These are phyloP conservation scores for Chelonus formosanus DNA, from an alignment of 2,888 invertebrate genomes.

Conservation along the genomic window DNA sequence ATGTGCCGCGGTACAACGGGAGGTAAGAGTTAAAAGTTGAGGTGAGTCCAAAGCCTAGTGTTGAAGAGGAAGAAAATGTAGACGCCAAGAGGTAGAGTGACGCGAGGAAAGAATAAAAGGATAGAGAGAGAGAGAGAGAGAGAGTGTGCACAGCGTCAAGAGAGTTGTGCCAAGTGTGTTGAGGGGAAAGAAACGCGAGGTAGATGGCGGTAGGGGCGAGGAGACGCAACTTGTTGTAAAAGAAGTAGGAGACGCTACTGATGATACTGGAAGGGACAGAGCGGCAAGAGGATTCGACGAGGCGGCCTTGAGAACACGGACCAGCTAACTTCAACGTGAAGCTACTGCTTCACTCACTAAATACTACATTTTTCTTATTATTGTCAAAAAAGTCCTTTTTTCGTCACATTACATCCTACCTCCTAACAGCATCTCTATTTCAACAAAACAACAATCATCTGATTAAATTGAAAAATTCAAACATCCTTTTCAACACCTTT, in stretches of 20 bases:
- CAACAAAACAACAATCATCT: no score
- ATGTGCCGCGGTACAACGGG: slow-evolving; percentile 27
- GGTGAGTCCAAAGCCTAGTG: slow-evolving; percentile 33
- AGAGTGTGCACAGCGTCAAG: slow-evolving; percentile 13
- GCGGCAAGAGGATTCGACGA: slow-evolving; percentile 54
- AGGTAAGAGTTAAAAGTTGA: slow-evolving; percentile 35
- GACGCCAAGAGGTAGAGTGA: slow-evolving; percentile 20
- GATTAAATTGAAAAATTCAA: no score
- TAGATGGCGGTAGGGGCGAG: no score
- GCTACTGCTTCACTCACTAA: slow-evolving; percentile 58
- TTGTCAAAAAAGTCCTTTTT: no score
- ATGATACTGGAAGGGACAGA: slow-evolving; percentile 29
- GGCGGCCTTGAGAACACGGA: slow-evolving; percentile 64
- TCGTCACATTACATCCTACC: no score
- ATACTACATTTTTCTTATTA: no score
- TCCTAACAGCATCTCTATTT: no score
- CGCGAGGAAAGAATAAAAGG: slow-evolving; percentile 31
- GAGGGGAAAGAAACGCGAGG: no score
- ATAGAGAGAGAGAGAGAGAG: slow-evolving; percentile 33
- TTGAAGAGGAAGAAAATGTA: slow-evolving; percentile 12
- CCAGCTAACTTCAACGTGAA: slow-evolving; percentile 58
- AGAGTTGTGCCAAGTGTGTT: background rate
- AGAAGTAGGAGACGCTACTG: no score
- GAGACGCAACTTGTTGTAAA: no score
- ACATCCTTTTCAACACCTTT: no score